Percentiles rank a stretch among this genome's conserved stretches.
Evolutionary conservation across 1,140 invertebrate genomes (phyloP).

Genomic region (Sycobia sp.): DNA sequence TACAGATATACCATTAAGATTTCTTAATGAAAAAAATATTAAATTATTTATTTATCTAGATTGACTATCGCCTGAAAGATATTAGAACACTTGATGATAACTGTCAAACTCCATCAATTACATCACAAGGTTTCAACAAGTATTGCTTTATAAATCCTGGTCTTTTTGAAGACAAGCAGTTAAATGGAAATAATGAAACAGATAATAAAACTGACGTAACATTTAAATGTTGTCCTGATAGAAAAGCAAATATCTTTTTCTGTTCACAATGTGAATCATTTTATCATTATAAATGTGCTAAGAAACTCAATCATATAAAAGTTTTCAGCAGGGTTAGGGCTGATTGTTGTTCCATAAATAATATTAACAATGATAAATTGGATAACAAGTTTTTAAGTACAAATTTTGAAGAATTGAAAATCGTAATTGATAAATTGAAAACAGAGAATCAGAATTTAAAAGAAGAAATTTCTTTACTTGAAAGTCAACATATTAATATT

Average conservation of each 20-base stretch:
- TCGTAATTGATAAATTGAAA: constrained; percentile 2
- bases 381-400: constrained; percentile 5
- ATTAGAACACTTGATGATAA: constrained; percentile 43
- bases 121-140: constrained; percentile 67
- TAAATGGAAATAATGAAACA: constrained; percentile 6
- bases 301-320: constrained; percentile 15
- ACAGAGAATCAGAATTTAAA: constrained; percentile 19
- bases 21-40: neutral
- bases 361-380: neutral
- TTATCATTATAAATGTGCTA: constrained; percentile 31
- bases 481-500: constrained; percentile 4
- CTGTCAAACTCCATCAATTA: constrained; percentile 64
- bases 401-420: constrained; percentile 10
- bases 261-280: constrained; percentile 26
- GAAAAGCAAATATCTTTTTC: constrained; percentile 33
- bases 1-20: neutral
- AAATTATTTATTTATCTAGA: constrained; percentile 35
- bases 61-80: constrained; percentile 56
- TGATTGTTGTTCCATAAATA: constrained; percentile 10
- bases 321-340: constrained; percentile 11
- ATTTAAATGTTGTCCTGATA: constrained; percentile 33
- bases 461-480: constrained; percentile 2
- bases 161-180: constrained; percentile 44
- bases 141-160: constrained; percentile 70
- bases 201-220: neutral